Evolutionary conservation across 2,797 vertebrate genomes (phyloP).

Genomic region (Rhodeus uyekii): DNA sequence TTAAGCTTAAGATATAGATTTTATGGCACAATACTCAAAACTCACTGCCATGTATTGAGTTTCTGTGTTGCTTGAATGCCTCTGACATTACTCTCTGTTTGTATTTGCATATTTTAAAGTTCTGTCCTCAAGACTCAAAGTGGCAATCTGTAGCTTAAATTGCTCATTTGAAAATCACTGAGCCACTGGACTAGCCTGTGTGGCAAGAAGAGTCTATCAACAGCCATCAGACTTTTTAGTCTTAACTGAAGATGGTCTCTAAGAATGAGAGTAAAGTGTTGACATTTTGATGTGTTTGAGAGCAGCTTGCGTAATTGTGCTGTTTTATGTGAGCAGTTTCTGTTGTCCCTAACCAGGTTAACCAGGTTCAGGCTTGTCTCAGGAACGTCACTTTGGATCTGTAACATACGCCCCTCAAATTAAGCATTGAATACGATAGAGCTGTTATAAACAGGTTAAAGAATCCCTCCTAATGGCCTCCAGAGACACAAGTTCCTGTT

Average conservation of each 20-base stretch:
- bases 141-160: background rate
- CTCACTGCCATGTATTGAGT: background rate
- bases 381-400: background rate
- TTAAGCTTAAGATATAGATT: background rate
- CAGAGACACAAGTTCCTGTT: slow-evolving; percentile 2
- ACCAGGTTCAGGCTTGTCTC: slow-evolving; percentile 3
- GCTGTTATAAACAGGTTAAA: background rate
- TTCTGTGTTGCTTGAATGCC: background rate
- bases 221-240: background rate
- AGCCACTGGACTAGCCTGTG: background rate
- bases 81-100: background rate
- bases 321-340: background rate
- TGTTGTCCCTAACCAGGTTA: slow-evolving; percentile 11
- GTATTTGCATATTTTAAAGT: slow-evolving; percentile 3
- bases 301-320: background rate
- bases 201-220: background rate
- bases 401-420: background rate
- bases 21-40: background rate
- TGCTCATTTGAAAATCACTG: background rate
- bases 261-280: slow-evolving; percentile 2
- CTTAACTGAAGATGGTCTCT: background rate
- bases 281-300: slow-evolving; percentile 11
- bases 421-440: background rate
- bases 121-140: background rate
- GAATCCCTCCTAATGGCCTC: background rate